Evolutionary conservation across 1,140 invertebrate genomes (phyloP).

Genomic region (Colletes latitarsis): DNA sequence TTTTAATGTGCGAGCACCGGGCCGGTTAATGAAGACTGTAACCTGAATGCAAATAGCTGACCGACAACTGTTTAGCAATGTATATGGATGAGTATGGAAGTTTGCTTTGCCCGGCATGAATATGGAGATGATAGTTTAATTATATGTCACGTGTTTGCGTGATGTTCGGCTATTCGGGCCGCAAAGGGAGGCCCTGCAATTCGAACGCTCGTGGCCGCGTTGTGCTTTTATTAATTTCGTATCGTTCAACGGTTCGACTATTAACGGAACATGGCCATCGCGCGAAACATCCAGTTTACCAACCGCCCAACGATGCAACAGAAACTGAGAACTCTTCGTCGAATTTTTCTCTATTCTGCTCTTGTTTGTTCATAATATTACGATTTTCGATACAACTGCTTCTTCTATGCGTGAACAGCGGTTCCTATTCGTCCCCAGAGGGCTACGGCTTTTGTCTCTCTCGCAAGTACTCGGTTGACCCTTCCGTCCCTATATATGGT

Average conservation of each 20-base stretch:
- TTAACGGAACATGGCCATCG: not conserved
- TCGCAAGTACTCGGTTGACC: too few species aligned
- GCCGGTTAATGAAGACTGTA: conserved; percentile 45
- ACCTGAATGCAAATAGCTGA: conserved; percentile 45
- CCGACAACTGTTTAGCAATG: conserved; percentile 50
- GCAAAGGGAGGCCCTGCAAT: conserved; percentile 23
- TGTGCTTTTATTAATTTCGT: conserved; percentile 18
- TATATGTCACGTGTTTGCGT: conserved; percentile 50
- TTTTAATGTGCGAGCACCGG: conserved; percentile 37
- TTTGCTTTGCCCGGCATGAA: conserved; percentile 47
- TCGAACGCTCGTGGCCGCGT: conserved; percentile 7
- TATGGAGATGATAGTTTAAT: conserved; percentile 55
- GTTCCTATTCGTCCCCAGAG: too few species aligned
- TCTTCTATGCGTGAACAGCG: too few species aligned
- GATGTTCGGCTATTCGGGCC: conserved; percentile 29
- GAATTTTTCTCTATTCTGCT: too few species aligned
- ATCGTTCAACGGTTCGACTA: not conserved
- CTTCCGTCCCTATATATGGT: too few species aligned
- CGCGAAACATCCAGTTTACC: too few species aligned
- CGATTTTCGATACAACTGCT: too few species aligned
- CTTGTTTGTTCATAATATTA: too few species aligned
- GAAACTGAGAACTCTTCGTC: too few species aligned
- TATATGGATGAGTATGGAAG: conserved; percentile 53
- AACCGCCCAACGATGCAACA: too few species aligned
- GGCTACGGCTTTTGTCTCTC: too few species aligned